phyloP scores from a whole-genome alignment of 2,888 invertebrate genomes.

The Cephus nigrinus region DNA sequence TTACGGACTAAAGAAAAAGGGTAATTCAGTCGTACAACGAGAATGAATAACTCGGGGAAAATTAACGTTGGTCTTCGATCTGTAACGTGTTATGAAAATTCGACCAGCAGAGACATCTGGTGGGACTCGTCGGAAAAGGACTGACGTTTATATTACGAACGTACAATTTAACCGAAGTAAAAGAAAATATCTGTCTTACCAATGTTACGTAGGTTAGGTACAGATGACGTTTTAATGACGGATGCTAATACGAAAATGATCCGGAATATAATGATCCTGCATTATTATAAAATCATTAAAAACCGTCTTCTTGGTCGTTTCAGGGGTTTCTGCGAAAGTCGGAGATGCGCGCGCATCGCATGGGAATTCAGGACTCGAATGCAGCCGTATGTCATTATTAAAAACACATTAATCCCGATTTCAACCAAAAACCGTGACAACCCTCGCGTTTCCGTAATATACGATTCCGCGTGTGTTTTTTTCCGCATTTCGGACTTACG shows the following conservation, averaged over 20 bases:
- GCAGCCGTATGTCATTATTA: conserved; percentile 49
- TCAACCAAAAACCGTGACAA: conserved; percentile 19
- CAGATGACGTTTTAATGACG: conserved; percentile 5
- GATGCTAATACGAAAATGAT: conserved; percentile 1
- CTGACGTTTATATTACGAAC: not conserved
- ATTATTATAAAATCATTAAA: conserved; percentile 6
- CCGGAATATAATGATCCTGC: not conserved
- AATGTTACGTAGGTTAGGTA: not conserved
- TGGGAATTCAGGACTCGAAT: not conserved
- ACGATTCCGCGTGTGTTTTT: not conserved
- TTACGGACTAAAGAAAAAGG: not conserved
- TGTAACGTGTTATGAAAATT: not conserved
- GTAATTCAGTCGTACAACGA: not conserved
- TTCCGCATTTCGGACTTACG: not conserved
- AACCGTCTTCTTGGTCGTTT: not conserved
- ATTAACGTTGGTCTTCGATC: not conserved
- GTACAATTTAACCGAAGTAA: not conserved
- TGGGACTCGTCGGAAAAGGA: not conserved
- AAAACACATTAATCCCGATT: conserved; percentile 59
- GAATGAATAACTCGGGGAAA: not conserved
- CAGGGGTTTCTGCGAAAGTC: conserved; percentile 8
- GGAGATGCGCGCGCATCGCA: conserved; percentile 32
- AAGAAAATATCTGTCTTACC: not conserved
- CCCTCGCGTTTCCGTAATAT: not conserved
- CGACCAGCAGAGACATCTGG: not conserved